phyloP scores from a whole-genome alignment of 2,113 vertebrate genomes.

The Sebastes fasciatus region DNA sequence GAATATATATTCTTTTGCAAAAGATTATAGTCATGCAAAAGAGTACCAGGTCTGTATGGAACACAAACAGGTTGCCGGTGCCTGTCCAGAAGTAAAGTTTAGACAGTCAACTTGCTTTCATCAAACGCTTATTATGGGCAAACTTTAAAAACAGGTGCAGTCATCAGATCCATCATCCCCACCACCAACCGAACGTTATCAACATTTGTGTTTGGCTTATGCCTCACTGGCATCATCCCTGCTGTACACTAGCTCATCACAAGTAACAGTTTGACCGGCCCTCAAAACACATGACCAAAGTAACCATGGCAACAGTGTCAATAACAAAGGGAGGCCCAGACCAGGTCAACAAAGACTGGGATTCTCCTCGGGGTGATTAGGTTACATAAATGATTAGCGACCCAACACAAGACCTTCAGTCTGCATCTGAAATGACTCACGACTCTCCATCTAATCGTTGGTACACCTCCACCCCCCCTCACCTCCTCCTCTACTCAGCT shows the following conservation, averaged over 20 bases:
- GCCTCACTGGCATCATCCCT: slow-evolving; percentile 23
- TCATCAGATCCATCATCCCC: slow-evolving; percentile 16
- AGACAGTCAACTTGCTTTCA: slow-evolving; percentile 12
- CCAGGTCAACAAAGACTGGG: slow-evolving; percentile 71
- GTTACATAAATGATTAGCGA: slow-evolving; percentile 75
- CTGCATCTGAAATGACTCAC: slow-evolving; percentile 47
- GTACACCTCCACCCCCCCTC: slow-evolving; percentile 24
- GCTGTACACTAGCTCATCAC: slow-evolving; percentile 28
- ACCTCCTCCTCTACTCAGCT: slow-evolving; percentile 32
- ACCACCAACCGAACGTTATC: slow-evolving; percentile 29
- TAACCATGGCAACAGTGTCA: slow-evolving; percentile 67
- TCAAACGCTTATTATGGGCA: slow-evolving; percentile 15
- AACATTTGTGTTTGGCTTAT: slow-evolving; percentile 33
- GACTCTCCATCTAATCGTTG: slow-evolving; percentile 16
- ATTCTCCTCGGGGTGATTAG: slow-evolving; percentile 74
- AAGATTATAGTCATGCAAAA: background rate
- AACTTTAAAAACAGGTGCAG: slow-evolving; percentile 35
- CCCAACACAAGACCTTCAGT: slow-evolving; percentile 51
- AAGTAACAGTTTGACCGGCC: slow-evolving; percentile 38
- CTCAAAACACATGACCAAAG: slow-evolving; percentile 54
- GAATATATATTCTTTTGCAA: background rate
- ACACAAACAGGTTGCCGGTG: background rate
- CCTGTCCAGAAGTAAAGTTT: slow-evolving; percentile 12
- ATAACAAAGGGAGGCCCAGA: slow-evolving; percentile 64
- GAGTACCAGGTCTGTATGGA: background rate